Evolutionary conservation across 2,888 invertebrate genomes (phyloP), one percentile per base, ranked within the genome.

Genomic region (Isoperla grammatica): DNA sequence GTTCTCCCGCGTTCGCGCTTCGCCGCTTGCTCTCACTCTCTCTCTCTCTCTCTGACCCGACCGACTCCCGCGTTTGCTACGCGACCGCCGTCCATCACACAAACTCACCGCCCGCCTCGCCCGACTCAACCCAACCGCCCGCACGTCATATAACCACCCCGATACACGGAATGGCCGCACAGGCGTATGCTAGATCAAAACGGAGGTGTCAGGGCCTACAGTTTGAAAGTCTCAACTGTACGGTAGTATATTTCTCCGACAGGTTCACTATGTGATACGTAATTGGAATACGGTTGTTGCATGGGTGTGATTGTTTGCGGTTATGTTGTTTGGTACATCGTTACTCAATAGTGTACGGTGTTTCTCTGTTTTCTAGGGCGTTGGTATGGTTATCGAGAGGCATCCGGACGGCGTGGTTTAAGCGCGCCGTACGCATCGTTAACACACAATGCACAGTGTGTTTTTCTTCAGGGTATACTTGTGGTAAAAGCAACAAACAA

Each of bases 361-460:
- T 37, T 48, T 54, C 60, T 63, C 61, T 57, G 50, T 63, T 67
- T 76, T 75, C 50, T 69, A 83, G 84, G 93, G 91, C 63, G 92
- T 93, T 63, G 93, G 90, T 68, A 94, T 94, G 94, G 78, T 94
- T 56, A 78, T 94, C 54, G 93, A 94, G 77, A 81, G 93, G 70
- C 88, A 93, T 75, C 93, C 94, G 12, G 91, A 88, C 68, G 93
- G 89, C 15, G 67, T 67, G 58, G 63, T 69, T 17, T 69, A 66
- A 66, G 43, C 9, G 54, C 60, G 29, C 45, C 61, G n/a, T n/a
- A n/a, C n/a, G n/a, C n/a, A n/a, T n/a, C n/a, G n/a, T n/a, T n/a
- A n/a, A n/a, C n/a, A n/a, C n/a, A n/a, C n/a, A n/a, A n/a, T n/a
- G n/a, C n/a, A n/a, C n/a, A n/a, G n/a, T n/a, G n/a, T n/a, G 20